Evolutionary conservation across 2,113 vertebrate species (phyloP).

Genomic region (Petrocephalus microphthalmus): DNA sequence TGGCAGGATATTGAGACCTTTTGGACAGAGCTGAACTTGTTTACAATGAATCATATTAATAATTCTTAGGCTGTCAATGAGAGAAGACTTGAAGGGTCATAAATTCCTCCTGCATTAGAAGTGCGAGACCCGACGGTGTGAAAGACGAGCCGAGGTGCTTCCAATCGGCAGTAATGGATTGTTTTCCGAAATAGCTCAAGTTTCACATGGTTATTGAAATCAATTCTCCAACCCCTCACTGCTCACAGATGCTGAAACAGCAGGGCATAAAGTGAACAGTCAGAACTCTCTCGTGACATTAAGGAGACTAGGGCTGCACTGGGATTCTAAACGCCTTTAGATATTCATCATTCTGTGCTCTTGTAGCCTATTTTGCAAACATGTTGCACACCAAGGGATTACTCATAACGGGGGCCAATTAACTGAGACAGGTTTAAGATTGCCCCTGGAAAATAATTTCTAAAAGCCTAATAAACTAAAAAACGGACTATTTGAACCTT

Average conservation of each 20-base stretch:
- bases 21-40: neutral
- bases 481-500: neutral
- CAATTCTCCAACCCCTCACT: constrained; percentile 22
- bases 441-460: neutral
- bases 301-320: neutral
- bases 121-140: neutral
- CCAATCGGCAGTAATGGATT: constrained; percentile 39
- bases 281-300: constrained; percentile 8
- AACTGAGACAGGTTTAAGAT: neutral
- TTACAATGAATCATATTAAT: neutral
- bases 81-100: neutral
- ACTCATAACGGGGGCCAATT: neutral
- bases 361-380: neutral
- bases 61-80: neutral
- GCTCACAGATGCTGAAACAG: constrained; percentile 36
- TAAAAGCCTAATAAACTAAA: neutral
- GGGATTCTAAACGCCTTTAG: constrained; percentile 14
- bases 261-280: constrained; percentile 26
- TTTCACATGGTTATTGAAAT: constrained; percentile 42
- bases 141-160: neutral
- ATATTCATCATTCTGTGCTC: neutral
- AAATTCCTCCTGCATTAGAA: neutral
- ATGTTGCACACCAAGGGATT: neutral
- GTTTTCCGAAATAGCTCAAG: constrained; percentile 21
- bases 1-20: neutral